Evolutionary conservation across 2,797 vertebrate species (phyloP), one percentile per base, ranked within the genome.

Genomic region (Coregonus suidteri): DNA sequence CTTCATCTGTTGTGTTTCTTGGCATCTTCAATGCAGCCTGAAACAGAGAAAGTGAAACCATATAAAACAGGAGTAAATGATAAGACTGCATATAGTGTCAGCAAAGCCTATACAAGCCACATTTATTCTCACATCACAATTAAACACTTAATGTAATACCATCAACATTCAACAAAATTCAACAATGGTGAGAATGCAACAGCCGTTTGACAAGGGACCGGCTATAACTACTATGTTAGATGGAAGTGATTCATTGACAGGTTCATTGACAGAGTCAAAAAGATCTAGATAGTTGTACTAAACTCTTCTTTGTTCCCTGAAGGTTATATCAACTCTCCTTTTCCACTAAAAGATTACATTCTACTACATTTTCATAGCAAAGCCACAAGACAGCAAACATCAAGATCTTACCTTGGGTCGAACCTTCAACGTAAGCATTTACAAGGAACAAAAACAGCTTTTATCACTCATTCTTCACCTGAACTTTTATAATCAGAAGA

Each of bases 11-110:
- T 0, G 94, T 95, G 77, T 18, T 91, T 89, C 93, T 97, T 2
- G 97, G 96, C 89, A 98, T 87, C 83, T 97, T 99, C 88, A 96
- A 83, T 0, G 97, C 97, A 65, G 92, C 94, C 98, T 99, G 84
- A 9, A 76, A 80, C 20, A 6, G 20, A 82, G 73, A 31, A 25
- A 35, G 41, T 16, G 25, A 3, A 20, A 47, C 41, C 9, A 15
- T 15, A 59, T 4, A 1, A 62, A 15, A 70, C 30, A 37, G 25
- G 18, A 59, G 1, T 15, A 47, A 16, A n/a, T 20, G 51, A 30
- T 13, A 15, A 4, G 31, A 67, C 15, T 35, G 34, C 59, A 64
- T 25, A 18, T 20, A 64, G 20, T 20, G 25, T 25, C 20, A 20
- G 59, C 18, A 20, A n/a, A 18, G 16, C n/a, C 16, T 20, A 6